These are phyloP conservation scores for Glaucidium brasilianum DNA, from an alignment of 2,113 vertebrate species.

Conservation along the genomic window DNA sequence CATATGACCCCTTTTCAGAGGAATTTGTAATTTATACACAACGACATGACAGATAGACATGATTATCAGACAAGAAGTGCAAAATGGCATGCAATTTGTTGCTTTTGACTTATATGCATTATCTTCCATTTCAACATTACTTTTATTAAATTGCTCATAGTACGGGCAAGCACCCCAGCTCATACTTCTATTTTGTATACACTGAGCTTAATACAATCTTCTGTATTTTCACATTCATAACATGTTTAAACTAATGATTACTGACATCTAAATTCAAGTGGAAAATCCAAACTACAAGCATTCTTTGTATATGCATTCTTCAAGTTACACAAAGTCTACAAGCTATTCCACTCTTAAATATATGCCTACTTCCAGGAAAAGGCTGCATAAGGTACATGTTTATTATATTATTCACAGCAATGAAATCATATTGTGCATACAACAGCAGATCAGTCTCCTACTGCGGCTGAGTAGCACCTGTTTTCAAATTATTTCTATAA, in stretches of 20 bases:
- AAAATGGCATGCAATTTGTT: constrained; percentile 35
- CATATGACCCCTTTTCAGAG: background rate
- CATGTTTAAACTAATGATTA: background rate
- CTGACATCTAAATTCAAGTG: constrained; percentile 16
- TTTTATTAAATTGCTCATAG: background rate
- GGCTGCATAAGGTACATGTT: constrained; percentile 9
- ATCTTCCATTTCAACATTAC: background rate
- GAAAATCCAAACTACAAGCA: constrained; percentile 16
- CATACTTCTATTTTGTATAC: background rate
- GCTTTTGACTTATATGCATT: background rate
- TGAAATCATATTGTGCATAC: background rate
- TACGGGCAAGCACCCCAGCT: background rate
- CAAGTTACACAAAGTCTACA: background rate
- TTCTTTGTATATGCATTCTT: background rate
- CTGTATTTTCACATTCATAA: constrained; percentile 37
- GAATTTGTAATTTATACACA: constrained; percentile 2
- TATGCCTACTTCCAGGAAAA: constrained; percentile 1
- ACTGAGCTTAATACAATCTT: constrained; percentile 33
- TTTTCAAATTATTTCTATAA: background rate
- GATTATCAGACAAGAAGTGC: constrained; percentile 24
- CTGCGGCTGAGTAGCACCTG: constrained; percentile 13
- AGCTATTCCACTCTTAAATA: background rate
- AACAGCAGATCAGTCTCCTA: constrained; percentile 1
- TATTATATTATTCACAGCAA: constrained; percentile 15
- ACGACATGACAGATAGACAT: background rate